phyloP scores from a whole-genome alignment of 2,113 vertebrate species.

The Camarhynchus parvulus region DNA sequence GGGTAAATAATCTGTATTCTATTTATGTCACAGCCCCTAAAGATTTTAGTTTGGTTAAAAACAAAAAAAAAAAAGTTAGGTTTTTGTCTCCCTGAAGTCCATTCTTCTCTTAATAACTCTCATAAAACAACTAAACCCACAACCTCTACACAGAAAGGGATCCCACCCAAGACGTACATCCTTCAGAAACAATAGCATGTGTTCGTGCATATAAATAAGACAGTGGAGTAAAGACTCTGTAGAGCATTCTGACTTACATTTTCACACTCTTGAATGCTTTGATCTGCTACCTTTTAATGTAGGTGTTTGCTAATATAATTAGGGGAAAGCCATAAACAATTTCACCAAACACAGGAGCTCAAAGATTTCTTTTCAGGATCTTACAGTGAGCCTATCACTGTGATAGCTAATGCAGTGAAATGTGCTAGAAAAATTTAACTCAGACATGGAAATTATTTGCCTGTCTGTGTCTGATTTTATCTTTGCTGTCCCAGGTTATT shows the following conservation, averaged over 20 bases:
- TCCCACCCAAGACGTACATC: not conserved
- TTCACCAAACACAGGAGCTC: constrained; percentile 3
- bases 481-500: not conserved
- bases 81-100: not conserved
- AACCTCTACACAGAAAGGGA: not conserved
- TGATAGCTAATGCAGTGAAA: not conserved
- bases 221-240: not conserved
- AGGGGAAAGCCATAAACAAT: constrained; percentile 31
- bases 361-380: not conserved
- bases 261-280: constrained; percentile 30
- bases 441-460: not conserved
- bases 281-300: constrained; percentile 44
- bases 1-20: not conserved
- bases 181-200: constrained; percentile 27
- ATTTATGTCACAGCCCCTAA: not conserved
- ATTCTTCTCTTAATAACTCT: not conserved
- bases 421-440: not conserved
- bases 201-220: constrained; percentile 26
- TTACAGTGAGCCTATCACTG: not conserved
- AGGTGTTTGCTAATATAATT: constrained; percentile 43
- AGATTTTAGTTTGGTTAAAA: not conserved
- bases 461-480: constrained; percentile 8
- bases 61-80: not conserved
- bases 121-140: not conserved
- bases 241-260: not conserved